A percentile compares a stretch with the other conserved stretches of the same genome.
phyloP scores from a whole-genome alignment of 2,888 invertebrate species.

The Cryptophagus acutangulus region DNA sequence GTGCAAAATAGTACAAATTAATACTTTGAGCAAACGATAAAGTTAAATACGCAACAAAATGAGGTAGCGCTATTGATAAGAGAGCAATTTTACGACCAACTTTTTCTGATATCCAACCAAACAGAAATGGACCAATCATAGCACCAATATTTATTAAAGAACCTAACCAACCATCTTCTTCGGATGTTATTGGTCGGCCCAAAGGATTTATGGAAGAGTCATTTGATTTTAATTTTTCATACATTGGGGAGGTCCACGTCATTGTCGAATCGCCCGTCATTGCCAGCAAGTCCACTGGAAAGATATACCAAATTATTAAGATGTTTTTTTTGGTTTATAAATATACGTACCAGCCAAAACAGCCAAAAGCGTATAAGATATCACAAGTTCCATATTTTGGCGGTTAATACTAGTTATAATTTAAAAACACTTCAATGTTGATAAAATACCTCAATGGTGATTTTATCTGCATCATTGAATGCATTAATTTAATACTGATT shows the following conservation, averaged over 20 bases:
- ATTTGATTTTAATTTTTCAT: slow-evolving; percentile 33
- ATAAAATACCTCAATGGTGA: too few species aligned
- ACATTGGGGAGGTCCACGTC: slow-evolving; percentile 36
- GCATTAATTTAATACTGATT: too few species aligned
- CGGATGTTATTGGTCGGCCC: slow-evolving; percentile 32
- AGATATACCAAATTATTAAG: too few species aligned
- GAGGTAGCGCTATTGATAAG: slow-evolving; percentile 47
- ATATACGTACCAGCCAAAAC: too few species aligned
- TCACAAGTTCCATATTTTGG: too few species aligned
- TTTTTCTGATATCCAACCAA: slow-evolving; percentile 60
- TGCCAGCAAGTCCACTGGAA: slow-evolving; percentile 34
- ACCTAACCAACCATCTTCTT: slow-evolving; percentile 52
- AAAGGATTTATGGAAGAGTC: slow-evolving; percentile 40
- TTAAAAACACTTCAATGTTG: too few species aligned
- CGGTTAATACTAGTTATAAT: too few species aligned
- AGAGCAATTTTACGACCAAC: slow-evolving; percentile 65
- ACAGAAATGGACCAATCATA: slow-evolving; percentile 61
- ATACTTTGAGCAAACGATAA: slow-evolving; percentile 28
- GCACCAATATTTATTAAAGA: slow-evolving; percentile 50
- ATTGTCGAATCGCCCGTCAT: slow-evolving; percentile 33
- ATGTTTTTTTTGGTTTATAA: too few species aligned
- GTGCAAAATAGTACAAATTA: slow-evolving; percentile 40
- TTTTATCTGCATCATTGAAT: too few species aligned
- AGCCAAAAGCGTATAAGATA: too few species aligned
- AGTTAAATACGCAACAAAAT: slow-evolving; percentile 27